Evolutionary conservation across 1,140 invertebrate species (phyloP).

Genomic region (Zaprionus kolodkinae): DNA sequence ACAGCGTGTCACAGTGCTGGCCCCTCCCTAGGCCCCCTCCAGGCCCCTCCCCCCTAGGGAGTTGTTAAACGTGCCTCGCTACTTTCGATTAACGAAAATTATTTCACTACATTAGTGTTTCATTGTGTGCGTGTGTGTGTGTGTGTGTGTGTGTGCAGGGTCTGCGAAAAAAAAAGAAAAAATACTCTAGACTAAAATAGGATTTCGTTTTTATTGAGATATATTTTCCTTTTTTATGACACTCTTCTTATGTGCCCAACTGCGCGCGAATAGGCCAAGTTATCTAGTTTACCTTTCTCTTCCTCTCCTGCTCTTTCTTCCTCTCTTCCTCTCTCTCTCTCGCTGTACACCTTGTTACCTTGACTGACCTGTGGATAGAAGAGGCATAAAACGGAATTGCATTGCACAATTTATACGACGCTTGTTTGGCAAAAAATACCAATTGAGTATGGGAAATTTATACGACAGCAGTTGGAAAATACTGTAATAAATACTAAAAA

Average conservation of each 20-base stretch:
- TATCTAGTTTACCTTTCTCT: conserved; percentile 38
- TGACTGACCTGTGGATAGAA: not conserved
- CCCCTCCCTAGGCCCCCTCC: not conserved
- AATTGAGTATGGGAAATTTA: conserved; percentile 1
- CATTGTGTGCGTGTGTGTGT: conserved; percentile 34
- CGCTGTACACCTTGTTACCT: not conserved
- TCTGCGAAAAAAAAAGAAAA: conserved; percentile 9
- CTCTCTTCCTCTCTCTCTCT: not conserved
- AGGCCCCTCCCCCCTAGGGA: conserved; percentile 16
- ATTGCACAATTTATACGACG: not conserved
- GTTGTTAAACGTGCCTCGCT: conserved; percentile 75
- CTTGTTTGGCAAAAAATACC: not conserved
- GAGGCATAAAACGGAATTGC: conserved; percentile 6
- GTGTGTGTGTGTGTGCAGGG: conserved; percentile 23
- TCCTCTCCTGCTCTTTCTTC: conserved; percentile 2
- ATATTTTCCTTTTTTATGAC: conserved; percentile 64
- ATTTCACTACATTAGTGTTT: conserved; percentile 77
- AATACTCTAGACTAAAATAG: conserved; percentile 16
- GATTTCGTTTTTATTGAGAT: conserved; percentile 74
- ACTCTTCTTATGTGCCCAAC: conserved; percentile 15
- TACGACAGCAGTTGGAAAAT: not conserved
- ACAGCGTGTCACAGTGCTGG: conserved; percentile 61
- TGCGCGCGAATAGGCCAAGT: conserved; percentile 54
- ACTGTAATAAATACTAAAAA: conserved; percentile 1
- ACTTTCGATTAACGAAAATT: conserved; percentile 81